Percentiles rank a stretch among this genome's conserved stretches.
Conservation (phyloP, 2,113 vertebrate species). For the Mormoops blainvillei region DNA sequence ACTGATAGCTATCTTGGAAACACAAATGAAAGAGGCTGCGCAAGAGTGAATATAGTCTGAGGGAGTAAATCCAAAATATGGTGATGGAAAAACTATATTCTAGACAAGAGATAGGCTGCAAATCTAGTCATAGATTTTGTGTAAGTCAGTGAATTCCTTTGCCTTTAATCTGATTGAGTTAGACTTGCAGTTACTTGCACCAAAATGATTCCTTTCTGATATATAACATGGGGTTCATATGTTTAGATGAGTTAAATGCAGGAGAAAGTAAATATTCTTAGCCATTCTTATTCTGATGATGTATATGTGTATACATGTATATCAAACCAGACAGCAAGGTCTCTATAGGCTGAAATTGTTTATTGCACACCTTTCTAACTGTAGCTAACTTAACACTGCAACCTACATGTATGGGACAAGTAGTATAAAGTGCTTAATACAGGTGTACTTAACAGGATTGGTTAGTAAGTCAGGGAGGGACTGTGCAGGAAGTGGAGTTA, state of each 20-base stretch:
- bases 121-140: not conserved
- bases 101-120: not conserved
- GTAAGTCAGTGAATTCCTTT: not conserved
- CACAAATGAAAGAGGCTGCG: not conserved
- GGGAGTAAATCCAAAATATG: not conserved
- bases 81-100: not conserved
- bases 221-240: not conserved
- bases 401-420: not conserved
- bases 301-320: not conserved
- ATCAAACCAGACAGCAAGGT: not conserved
- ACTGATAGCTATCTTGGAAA: not conserved
- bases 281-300: not conserved
- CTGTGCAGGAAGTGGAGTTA: slow-evolving; percentile 1
- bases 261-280: not conserved
- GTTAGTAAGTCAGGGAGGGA: not conserved
- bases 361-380: not conserved
- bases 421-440: not conserved
- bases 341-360: not conserved
- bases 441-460: not conserved
- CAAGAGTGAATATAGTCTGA: not conserved
- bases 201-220: not conserved
- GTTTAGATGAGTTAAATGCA: not conserved
- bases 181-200: not conserved
- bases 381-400: not conserved
- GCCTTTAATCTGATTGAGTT: not conserved